Conservation (phyloP, 2,888 invertebrate species). For the Coenonympha glycerion region DNA sequence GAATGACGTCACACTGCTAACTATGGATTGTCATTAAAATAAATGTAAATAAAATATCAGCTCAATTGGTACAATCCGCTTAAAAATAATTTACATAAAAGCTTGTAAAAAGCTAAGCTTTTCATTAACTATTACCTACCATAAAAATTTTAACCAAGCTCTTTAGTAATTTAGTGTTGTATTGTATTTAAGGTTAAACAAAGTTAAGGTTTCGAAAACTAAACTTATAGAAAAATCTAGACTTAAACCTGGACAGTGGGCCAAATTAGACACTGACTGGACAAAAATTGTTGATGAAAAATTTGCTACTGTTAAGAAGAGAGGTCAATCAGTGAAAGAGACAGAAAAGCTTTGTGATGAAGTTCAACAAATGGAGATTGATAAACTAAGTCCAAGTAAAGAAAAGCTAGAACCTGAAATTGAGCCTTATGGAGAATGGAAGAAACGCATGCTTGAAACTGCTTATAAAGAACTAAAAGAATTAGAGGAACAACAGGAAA, state of each 20-base stretch:
- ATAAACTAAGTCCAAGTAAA: constrained; percentile 32
- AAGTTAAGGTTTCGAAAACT: constrained; percentile 74
- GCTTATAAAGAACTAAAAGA: constrained; percentile 57
- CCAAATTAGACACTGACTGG: constrained; percentile 77
- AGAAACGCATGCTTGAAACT: constrained; percentile 70
- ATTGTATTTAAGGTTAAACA: constrained; percentile 55
- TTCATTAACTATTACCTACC: no score
- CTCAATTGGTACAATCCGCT: no score
- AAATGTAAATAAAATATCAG: no score
- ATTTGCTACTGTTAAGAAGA: constrained; percentile 42
- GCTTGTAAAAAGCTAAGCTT: no score
- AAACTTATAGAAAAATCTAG: constrained; percentile 75
- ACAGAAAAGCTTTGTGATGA: constrained; percentile 37
- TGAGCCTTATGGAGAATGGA: constrained; percentile 80
- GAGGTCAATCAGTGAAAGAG: constrained; percentile 40
- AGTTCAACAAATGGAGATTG: constrained; percentile 44
- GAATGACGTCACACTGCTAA: no score
- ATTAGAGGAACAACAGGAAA: constrained; percentile 33
- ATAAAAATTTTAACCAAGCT: no score
- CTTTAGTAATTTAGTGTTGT: no score
- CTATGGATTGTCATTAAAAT: no score
- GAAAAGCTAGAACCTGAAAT: constrained; percentile 42
- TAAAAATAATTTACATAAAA: no score
- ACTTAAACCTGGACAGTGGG: constrained; percentile 77
- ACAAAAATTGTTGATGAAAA: constrained; percentile 63